Evolutionary conservation across 2,113 vertebrate genomes (phyloP).

Genomic region (Promerops cafer): DNA sequence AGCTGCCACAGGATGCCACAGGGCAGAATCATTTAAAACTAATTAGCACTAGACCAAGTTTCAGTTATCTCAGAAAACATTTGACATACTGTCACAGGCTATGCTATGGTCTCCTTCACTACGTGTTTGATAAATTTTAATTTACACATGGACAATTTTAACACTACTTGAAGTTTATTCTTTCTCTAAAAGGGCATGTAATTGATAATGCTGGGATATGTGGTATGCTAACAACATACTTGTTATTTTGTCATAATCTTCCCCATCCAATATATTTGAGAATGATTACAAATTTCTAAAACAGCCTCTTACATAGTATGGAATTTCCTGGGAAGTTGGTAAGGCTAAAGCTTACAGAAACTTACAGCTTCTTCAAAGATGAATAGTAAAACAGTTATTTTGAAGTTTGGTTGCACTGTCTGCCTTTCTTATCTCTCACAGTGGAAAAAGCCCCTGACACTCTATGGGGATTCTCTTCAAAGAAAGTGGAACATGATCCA

Average conservation of each 20-base stretch:
- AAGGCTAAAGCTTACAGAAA: not conserved
- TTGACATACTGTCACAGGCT: not conserved
- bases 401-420: slow-evolving; percentile 2
- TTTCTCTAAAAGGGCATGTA: not conserved
- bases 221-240: not conserved
- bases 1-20: not conserved
- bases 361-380: not conserved
- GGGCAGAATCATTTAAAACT: not conserved
- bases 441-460: not conserved
- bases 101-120: not conserved
- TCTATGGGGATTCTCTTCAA: slow-evolving; percentile 15
- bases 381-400: not conserved
- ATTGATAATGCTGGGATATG: not conserved
- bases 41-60: not conserved
- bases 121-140: not conserved
- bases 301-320: not conserved
- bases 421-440: not conserved
- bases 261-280: not conserved
- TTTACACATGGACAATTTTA: not conserved
- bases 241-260: not conserved
- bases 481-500: not conserved
- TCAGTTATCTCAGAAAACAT: not conserved
- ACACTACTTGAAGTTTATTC: not conserved
- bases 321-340: not conserved
- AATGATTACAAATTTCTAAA: not conserved